Conservation (phyloP, 2,797 vertebrate genomes). For the Tapirus indicus region DNA sequence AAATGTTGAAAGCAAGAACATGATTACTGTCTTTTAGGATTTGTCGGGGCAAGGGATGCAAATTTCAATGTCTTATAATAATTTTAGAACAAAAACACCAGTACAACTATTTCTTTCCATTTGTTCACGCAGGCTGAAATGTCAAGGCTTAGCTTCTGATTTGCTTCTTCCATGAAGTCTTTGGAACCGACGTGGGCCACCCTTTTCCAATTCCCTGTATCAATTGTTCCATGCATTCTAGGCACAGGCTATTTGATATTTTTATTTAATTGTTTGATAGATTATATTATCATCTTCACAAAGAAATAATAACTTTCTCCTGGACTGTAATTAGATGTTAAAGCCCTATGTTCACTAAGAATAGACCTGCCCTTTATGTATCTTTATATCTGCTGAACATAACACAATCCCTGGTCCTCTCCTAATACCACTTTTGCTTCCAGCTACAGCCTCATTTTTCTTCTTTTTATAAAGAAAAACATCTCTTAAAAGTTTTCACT, state of each 20-base stretch:
- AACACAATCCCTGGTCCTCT: not conserved
- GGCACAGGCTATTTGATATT: not conserved
- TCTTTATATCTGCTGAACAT: not conserved
- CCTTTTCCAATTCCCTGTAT: not conserved
- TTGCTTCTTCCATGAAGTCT: not conserved
- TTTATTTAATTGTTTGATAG: not conserved
- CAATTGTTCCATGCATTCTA: not conserved
- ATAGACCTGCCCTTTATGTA: not conserved
- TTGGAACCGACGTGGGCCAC: not conserved
- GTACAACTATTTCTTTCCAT: not conserved
- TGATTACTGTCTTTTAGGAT: not conserved
- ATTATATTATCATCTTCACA: not conserved
- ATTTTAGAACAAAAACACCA: not conserved
- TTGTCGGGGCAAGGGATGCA: not conserved
- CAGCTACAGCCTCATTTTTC: not conserved
- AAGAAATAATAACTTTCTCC: not conserved
- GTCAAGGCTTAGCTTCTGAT: not conserved
- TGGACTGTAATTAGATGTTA: not conserved
- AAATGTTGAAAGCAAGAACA: constrained; percentile 3
- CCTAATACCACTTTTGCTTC: not conserved
- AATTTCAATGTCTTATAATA: not conserved
- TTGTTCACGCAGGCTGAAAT: not conserved
- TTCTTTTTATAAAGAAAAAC: not conserved
- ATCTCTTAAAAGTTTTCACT: not conserved
- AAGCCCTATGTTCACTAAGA: not conserved